Percentiles rank a stretch among this genome's conserved stretches.
Conservation (phyloP, 2,797 vertebrate genomes). For the Pelochelys cantorii region DNA sequence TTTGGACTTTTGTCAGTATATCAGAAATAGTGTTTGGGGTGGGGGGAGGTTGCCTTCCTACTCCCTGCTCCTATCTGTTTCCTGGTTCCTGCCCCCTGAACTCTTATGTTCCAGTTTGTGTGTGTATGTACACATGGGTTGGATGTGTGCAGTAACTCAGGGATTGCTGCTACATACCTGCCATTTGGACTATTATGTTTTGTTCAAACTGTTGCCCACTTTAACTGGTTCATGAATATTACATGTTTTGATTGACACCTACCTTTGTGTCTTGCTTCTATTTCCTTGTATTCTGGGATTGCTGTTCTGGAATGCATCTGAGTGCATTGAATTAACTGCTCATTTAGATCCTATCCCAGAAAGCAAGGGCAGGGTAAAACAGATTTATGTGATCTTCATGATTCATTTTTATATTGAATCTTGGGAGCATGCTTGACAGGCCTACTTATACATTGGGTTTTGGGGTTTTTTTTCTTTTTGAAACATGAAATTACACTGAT, state of each 20-base stretch:
- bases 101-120: neutral
- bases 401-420: conserved; percentile 49
- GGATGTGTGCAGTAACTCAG: no score
- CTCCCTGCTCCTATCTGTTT: no score
- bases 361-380: neutral
- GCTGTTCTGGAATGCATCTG: neutral
- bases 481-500: conserved; percentile 56
- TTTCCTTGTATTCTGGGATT: neutral
- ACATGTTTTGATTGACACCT: neutral
- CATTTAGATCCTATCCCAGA: neutral
- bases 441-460: conserved; percentile 57
- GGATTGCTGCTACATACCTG: no score
- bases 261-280: neutral
- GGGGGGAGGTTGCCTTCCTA: no score
- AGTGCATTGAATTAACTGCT: neutral
- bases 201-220: neutral
- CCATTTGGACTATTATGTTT: neutral
- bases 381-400: conserved; percentile 56
- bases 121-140: no score
- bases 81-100: neutral
- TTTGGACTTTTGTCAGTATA: neutral
- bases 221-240: neutral
- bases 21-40: neutral
- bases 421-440: conserved; percentile 44
- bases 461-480: conserved; percentile 48